Evolutionary conservation across 2,797 vertebrate genomes (phyloP), one percentile per base, ranked within the genome.

Genomic region (Falco biarmicus): DNA sequence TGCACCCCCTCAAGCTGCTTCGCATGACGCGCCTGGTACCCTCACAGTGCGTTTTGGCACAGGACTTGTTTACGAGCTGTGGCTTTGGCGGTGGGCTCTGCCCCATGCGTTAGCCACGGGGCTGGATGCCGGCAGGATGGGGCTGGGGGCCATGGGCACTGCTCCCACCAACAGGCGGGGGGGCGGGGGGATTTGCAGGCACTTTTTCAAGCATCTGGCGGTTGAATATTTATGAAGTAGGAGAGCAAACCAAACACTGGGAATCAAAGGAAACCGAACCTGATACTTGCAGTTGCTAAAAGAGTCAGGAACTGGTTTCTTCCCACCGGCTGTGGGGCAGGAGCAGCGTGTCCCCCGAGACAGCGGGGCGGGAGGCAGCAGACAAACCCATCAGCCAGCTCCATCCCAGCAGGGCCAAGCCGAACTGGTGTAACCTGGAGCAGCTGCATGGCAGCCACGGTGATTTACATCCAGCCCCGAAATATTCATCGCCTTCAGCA

Each of bases 151-250:
- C 9, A 28, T 3, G 34, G 89, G 92, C 50, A 2, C 71, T 26
- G 43, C 82, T 87, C 79, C 70, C 73, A 9, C 84, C 2, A 5
- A 5, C n/a, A 14, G 10, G 6, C 8, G 2, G 53, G 47, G 32
- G 37, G 37, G 9, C 0, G 1, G 25, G 26, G 47, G 48, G 69
- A 57, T 9, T 73, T 9, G 15, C 39, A 1, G 66, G 68, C 15
- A 0, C 70, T 80, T 50, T 76, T 64, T 90, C 56, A 63, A 94
- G 69, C 69, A 82, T 90, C 89, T 94, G 94, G 74, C 0, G 5
- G 51, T 39, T 74, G 89, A 89, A 79, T 86, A 88, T 88, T 96
- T 76, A 94, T 92, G 87, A 90, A 82, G 84, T 69, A 89, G 91
- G 80, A 89, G 47, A 69, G 85, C 70, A 78, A 86, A 88, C 26